Conservation (phyloP, 2,888 invertebrate genomes). For the Octonoba sinensis region DNA sequence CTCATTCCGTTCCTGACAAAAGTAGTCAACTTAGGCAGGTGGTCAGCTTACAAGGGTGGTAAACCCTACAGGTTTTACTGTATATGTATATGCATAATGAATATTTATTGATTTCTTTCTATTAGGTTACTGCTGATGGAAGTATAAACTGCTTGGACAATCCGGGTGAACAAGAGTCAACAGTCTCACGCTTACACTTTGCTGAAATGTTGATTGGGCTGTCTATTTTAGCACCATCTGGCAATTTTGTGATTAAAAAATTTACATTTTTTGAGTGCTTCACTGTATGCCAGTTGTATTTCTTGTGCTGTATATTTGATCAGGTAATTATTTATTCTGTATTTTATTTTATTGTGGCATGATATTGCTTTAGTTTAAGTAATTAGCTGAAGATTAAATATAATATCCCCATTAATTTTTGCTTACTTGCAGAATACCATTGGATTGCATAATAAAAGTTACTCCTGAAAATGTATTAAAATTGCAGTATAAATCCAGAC, state of each 20-base stretch:
- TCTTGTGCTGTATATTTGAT: slow-evolving; percentile 82
- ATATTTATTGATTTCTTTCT: not conserved
- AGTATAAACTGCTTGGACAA: slow-evolving; percentile 88
- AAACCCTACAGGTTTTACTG: too few relatives aligned
- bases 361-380: slow-evolving; percentile 2
- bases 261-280: slow-evolving; percentile 90
- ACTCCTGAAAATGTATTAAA: too few relatives aligned
- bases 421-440: too few relatives aligned
- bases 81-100: too few relatives aligned
- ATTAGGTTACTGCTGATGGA: slow-evolving; percentile 90
- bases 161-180: slow-evolving; percentile 88
- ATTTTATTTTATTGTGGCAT: not conserved
- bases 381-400: too few relatives aligned
- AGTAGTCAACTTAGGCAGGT: too few relatives aligned
- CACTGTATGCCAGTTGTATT: slow-evolving; percentile 83
- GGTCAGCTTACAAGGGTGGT: too few relatives aligned
- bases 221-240: slow-evolving; percentile 79
- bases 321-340: slow-evolving; percentile 68
- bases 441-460: too few relatives aligned
- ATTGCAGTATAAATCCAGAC: too few relatives aligned
- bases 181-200: slow-evolving; percentile 83
- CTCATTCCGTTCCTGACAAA: too few relatives aligned
- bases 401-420: too few relatives aligned
- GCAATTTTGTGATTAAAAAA: slow-evolving; percentile 86
- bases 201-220: slow-evolving; percentile 87